Evolutionary conservation across 2,113 vertebrate species (phyloP).

Genomic region (Scomber japonicus): DNA sequence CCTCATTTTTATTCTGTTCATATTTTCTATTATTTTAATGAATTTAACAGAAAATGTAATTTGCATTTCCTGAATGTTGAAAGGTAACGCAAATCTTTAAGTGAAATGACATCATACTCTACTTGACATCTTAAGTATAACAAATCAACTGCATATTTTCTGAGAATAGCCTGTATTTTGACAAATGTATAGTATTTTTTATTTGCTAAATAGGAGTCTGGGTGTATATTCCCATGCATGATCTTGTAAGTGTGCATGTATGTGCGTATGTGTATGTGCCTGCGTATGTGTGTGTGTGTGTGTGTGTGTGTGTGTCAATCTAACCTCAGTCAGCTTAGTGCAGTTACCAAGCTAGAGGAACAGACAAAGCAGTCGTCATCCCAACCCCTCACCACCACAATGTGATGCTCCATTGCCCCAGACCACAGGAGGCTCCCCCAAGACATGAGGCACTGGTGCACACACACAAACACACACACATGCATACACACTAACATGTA

Average conservation of each 20-base stretch:
- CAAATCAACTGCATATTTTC: constrained; percentile 1
- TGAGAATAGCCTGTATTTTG: not conserved
- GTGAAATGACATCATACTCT: not conserved
- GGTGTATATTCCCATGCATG: constrained; percentile 1
- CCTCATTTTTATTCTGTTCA: not conserved
- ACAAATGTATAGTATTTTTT: constrained; percentile 23
- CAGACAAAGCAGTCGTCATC: constrained; percentile 72
- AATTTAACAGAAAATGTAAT: not conserved
- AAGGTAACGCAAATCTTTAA: not conserved
- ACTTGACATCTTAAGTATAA: not conserved
- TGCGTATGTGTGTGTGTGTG: too few relatives aligned
- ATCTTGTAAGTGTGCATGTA: not conserved
- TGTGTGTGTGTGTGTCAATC: constrained; percentile 5
- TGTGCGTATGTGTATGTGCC: too few relatives aligned
- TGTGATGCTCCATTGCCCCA: constrained; percentile 77
- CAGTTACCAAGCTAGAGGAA: constrained; percentile 52
- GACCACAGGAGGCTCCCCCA: constrained; percentile 70
- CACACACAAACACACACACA: constrained; percentile 3
- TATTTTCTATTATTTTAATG: not conserved
- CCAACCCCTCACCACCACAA: constrained; percentile 70
- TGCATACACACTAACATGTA: constrained; percentile 13
- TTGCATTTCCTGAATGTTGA: not conserved
- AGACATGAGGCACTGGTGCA: constrained; percentile 49
- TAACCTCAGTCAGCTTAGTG: constrained; percentile 35
- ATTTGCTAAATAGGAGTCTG: not conserved